Evolutionary conservation across 2,113 vertebrate species (phyloP), one percentile per base, ranked within the genome.

Genomic region (Gasterosteus nipponicus): DNA sequence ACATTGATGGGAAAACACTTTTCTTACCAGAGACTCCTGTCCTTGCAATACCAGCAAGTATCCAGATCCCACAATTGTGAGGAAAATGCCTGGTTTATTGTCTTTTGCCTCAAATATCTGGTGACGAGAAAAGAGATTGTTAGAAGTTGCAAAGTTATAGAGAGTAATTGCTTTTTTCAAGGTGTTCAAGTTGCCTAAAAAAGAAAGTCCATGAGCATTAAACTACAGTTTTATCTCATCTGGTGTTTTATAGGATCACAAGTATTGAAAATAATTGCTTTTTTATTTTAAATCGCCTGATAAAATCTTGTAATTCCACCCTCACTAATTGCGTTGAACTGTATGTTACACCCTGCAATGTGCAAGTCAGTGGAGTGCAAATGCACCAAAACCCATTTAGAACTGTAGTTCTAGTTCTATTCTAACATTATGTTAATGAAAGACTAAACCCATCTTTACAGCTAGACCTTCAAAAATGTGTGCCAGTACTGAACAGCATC

Each of bases 31-130:
- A 18, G 96, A 90, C n/a, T 94, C 93, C 57, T 94, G 81, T 56
- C 93, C 95, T 85, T 95, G 96, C 15, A 94, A 91, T 81, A 97
- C 92, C 74, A 98, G 92, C 88, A 98, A 94, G 90, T 96, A 95
- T 69, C 96, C 96, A 47, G 95, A 95, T 44, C 94, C 90, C 78
- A 97, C 88, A 47, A 98, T 91, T 18, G 88, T 95, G 58, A 97
- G 87, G 78, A 92, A 41, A 57, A 98, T 91, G 57, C 75, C 54
- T 7, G 94, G 94, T 44, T 93, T 92, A 49, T 93, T 91, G 70
- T 87, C 88, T 74, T 29, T 92, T 67, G 95, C 91, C 62, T 97
- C 94, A 89, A 94, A 95, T 42, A 96, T 82, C 97, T 98, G 1
- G 9, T 35, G 33, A 70, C 29, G 14, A 73, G 3, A 79, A 31